Base-by-base conservation (phyloP, 2,888 invertebrate genomes). In the Pyrrhia umbra region DNA sequence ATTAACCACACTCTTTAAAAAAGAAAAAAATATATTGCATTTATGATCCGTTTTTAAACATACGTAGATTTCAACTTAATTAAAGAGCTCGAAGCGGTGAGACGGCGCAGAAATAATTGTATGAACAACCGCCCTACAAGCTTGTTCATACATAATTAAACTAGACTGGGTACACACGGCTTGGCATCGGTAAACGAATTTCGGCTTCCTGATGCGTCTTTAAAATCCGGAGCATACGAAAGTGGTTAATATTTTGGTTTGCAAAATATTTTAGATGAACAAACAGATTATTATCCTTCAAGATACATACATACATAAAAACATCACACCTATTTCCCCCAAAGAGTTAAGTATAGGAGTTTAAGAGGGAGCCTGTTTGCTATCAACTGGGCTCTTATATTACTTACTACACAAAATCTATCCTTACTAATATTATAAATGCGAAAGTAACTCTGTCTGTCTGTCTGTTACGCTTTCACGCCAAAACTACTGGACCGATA, bases 91-190 rank as follows among this genome's bases (percentile, higher is more conserved):
- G 20, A 23, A 16, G 20, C 27, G 13, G 64, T 30, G 37, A 25
- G 42, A 57, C 50, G 39, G 10, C 37, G 16, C 21, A 47, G 67
- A 59, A 49, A 60, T 70, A 51, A 66, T 66, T 59, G 16, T 59
- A 59, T 66, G 54, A 55, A 42, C 50, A 58, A 50, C 57, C 47
- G 15, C 66, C 30, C 37, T 18, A 59, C 20, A 50, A 30, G 42
- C 47, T 47, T 55, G 40, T 55, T 59, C 37, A 15, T 47, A 51
- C 30, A 51, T 65, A 54, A 69, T 65, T 71, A 71, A 65, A 65
- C 69, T 55, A 66, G 50, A 18, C 59, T 42, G 9, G 23, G 45
- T 47, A 47, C 49, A 54, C 43, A 39, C 18, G 16, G 21, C 15
- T 25, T 47, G 51, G 15, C 16, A 34, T n/a, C 37, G 18, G 46